Conservation (phyloP, 2,113 vertebrate species). For the Neogale vison region DNA sequence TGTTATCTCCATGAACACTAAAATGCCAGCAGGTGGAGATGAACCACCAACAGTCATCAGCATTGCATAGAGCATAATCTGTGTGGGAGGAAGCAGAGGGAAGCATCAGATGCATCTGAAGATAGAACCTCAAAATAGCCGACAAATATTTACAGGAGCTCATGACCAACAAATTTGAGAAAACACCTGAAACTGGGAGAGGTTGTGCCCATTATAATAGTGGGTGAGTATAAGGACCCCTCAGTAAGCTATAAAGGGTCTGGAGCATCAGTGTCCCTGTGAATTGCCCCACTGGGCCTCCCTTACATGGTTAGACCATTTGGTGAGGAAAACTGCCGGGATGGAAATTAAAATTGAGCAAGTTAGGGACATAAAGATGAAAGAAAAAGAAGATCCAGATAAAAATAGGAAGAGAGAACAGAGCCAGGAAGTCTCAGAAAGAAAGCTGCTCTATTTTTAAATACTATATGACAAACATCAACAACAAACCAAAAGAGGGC, state of each 20-base stretch:
- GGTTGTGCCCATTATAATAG: not conserved
- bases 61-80: not conserved
- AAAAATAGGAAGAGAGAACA: not conserved
- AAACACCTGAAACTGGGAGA: not conserved
- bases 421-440: not conserved
- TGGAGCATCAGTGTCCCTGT: not conserved
- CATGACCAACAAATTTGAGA: not conserved
- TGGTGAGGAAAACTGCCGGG: not conserved
- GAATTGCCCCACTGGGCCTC: not conserved
- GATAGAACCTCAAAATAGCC: not conserved
- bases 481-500: not conserved
- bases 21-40: not conserved
- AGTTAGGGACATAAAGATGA: not conserved
- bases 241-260: not conserved
- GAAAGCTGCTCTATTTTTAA: not conserved
- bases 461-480: not conserved
- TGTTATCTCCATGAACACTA: not conserved
- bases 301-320: not conserved
- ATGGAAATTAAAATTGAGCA: not conserved
- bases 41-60: not conserved
- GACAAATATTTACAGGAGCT: not conserved
- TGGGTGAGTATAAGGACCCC: too few species aligned
- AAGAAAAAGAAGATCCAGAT: not conserved
- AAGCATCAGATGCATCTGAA: not conserved
- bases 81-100: not conserved